Evolutionary conservation across 2,113 vertebrate genomes (phyloP).

Genomic region (Eclectus roratus): DNA sequence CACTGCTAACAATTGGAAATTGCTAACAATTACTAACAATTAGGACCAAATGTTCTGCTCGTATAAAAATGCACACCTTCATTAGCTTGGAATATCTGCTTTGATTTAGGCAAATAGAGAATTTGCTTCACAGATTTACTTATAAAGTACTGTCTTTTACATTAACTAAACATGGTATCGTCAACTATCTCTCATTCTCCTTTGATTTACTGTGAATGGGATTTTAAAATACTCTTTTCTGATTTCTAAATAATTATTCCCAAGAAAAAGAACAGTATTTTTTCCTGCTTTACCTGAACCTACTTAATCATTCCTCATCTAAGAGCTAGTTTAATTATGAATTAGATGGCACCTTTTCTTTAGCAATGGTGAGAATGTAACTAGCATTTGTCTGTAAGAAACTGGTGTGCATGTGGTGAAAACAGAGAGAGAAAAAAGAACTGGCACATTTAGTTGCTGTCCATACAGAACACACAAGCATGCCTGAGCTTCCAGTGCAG

Average conservation of each 20-base stretch:
- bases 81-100: not conserved
- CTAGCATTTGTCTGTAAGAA: not conserved
- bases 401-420: not conserved
- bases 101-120: not conserved
- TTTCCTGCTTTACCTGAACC: not conserved
- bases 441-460: not conserved
- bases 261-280: not conserved
- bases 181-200: not conserved
- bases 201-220: not conserved
- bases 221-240: not conserved
- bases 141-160: not conserved
- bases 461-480: not conserved
- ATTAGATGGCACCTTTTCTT: not conserved
- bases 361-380: not conserved
- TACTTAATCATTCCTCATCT: not conserved
- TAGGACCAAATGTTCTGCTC: not conserved
- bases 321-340: not conserved
- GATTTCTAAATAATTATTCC: not conserved
- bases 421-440: not conserved
- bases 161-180: not conserved
- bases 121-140: not conserved
- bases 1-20: not conserved
- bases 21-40: not conserved
- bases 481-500: not conserved
- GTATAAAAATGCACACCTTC: not conserved